Base-by-base conservation (phyloP, 2,113 vertebrate genomes). In the Columba livia region DNA sequence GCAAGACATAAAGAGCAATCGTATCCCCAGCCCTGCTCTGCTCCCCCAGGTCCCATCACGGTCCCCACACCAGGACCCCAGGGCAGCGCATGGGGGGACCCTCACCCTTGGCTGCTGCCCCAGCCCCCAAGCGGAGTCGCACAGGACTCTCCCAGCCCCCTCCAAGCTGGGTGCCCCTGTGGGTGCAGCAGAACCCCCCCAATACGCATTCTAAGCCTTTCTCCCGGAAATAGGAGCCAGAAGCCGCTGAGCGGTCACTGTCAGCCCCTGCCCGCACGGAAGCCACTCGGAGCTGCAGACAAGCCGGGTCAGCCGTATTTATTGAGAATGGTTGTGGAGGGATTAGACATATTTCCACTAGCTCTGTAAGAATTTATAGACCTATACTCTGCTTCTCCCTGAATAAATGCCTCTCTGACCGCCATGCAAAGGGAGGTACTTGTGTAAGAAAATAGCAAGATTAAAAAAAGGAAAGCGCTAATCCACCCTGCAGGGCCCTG, bases 281-380 rank as follows among this genome's bases (percentile, higher is more conserved):
- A 87, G 42, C 10, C 14, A 57, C 60, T 1, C 2, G 0, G 32
- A 47, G 34, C 69, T 90, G 92, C 85, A 86, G 73, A 80, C 73
- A 88, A 93, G 81, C 85, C 10, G 9, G 93, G 92, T 95, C 88
- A 97, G 96, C 89, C 1, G 1, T 61, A 88, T 97, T 97, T 97
- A 97, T 97, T 95, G 80, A 93, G 96, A 96, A 94, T 13, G 0
- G 44, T 80, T 93, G 93, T 96, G 91, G 97, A 96, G 88, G 94
- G 94, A 83, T 47, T 92, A 97, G 97, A 97, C 97, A 97, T 96
- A 97, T 94, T 95, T 96, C 91, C 88, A 95, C 94, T 89, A 90
- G 66, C 88, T 93, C 90, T 83, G 54, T 90, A 84, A 87, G 88
- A 95, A 95, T 92, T 88, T 97, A 96, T 83, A 97, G 97, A 95